These are phyloP conservation scores for Speoplatyrhinus poulsoni DNA, from an alignment of 2,113 vertebrate species.

Conservation along the genomic window DNA sequence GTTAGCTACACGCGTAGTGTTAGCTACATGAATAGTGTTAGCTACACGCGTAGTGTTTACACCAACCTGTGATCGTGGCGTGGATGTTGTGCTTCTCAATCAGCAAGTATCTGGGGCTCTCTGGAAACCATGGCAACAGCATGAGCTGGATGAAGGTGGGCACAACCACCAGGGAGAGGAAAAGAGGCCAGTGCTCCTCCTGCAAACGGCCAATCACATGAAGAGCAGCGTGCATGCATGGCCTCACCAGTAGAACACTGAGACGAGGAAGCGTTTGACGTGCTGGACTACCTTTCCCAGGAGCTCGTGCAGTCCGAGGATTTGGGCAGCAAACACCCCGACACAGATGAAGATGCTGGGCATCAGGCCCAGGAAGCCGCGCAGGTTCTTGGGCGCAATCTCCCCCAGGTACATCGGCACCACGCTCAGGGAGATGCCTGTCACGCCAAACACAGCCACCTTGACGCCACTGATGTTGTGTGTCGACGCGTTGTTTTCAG, in stretches of 20 bases:
- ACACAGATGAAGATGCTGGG: constrained; percentile 89
- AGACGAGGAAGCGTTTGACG: not conserved
- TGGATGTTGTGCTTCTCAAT: constrained; percentile 84
- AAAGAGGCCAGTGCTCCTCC: constrained; percentile 89
- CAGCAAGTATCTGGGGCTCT: constrained; percentile 89
- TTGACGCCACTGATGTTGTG: not conserved
- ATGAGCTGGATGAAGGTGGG: constrained; percentile 85
- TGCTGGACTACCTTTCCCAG: constrained; percentile 79
- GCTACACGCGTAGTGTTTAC: not conserved
- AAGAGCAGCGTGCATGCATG: not conserved
- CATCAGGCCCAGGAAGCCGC: constrained; percentile 86
- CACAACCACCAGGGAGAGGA: constrained; percentile 80
- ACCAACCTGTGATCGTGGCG: constrained; percentile 83
- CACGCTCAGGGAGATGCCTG: constrained; percentile 87
- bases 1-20: too few relatives aligned
- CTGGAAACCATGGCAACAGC: constrained; percentile 88
- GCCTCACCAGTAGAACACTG: not conserved
- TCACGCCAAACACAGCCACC: not conserved
- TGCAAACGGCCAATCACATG: constrained; percentile 51
- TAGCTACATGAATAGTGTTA: too few relatives aligned
- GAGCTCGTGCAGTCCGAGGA: constrained; percentile 86
- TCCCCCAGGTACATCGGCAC: constrained; percentile 93
- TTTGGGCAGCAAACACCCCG: constrained; percentile 84
- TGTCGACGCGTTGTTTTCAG: not conserved
- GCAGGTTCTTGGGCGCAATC: constrained; percentile 86